These are phyloP conservation scores for Murina feae DNA, from an alignment of 2,113 vertebrate species.

Conservation along the genomic window DNA sequence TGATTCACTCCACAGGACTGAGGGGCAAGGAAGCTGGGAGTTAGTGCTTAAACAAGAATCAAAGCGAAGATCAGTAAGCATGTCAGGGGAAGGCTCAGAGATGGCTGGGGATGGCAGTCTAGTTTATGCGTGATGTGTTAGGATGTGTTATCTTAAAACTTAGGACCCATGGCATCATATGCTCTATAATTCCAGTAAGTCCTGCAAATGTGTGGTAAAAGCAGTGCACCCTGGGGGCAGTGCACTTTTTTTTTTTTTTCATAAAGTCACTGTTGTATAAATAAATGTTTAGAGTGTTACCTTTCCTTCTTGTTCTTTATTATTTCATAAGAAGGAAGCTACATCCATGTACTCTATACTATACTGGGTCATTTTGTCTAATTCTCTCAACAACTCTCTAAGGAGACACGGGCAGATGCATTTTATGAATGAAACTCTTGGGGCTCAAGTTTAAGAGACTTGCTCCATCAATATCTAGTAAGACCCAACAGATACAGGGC, in stretches of 20 bases:
- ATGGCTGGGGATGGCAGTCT: background rate
- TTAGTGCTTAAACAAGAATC: background rate
- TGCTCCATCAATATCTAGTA: background rate
- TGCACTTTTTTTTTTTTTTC: background rate
- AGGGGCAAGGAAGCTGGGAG: background rate
- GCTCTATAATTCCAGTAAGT: background rate
- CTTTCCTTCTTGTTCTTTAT: background rate
- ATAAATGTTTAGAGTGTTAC: background rate
- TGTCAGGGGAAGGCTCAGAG: background rate
- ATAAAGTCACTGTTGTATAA: background rate
- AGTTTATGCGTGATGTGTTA: fast-evolving
- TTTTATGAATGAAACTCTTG: background rate
- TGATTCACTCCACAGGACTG: background rate
- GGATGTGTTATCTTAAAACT: background rate
- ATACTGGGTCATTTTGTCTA: background rate
- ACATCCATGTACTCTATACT: background rate
- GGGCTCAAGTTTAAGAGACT: background rate
- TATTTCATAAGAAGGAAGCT: background rate
- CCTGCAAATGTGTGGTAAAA: background rate
- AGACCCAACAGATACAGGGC: background rate
- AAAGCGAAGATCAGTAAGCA: background rate
- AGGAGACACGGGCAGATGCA: background rate
- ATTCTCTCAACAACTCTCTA: background rate
- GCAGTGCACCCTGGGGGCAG: background rate
- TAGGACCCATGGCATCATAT: background rate